Evolutionary conservation across 2,113 vertebrate genomes (phyloP), one percentile per base, ranked within the genome.

Genomic region (Ariopsis seemanni): DNA sequence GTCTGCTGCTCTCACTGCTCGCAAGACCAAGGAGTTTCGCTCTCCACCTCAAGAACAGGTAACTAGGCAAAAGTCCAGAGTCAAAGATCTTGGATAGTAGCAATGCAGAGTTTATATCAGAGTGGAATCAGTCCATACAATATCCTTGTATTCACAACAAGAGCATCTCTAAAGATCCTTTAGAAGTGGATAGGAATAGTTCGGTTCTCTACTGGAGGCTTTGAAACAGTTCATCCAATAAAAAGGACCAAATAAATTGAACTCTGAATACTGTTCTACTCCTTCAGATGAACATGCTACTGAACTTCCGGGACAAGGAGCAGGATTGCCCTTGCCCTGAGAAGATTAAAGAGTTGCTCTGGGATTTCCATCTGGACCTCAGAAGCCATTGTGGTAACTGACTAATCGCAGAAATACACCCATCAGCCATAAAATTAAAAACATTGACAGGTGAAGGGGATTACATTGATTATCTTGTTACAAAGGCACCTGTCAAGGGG

Each of bases 11-110:
- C 94, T 99, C 50, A 99, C 98, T 0, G 98, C 98, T 72, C 96
- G 96, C 87, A 99, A 99, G 90, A 99, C 98, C 55, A 99, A 97
- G 93, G 98, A 99, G 90, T 99, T 99, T 90, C 93, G 98, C 78
- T 99, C 98, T 0, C 98, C 98, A 14, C 98, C 98, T 63, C 98
- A 99, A 87, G 98, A 99, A 8, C 98, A 99, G 97, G 98, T 69
- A 53, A 30, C n/a, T 48, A 50, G 7, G 34, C 30, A 42, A 80
- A n/a, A 22, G 18, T 42, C 48, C 63, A 71, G 20, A 8, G 65
- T 18, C 50, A 52, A 11, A 57, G 50, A 71, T 69, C 7, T 5
- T 20, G 27, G 2, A 25, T 75, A 25, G 42, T 75, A n/a, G 17
- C 42, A 53, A 12, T 27, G 7, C 20, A 60, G 22, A 25, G 2